These are phyloP conservation scores for Oreotrochilus melanogaster DNA, from an alignment of 2,113 vertebrate genomes.

Conservation along the genomic window DNA sequence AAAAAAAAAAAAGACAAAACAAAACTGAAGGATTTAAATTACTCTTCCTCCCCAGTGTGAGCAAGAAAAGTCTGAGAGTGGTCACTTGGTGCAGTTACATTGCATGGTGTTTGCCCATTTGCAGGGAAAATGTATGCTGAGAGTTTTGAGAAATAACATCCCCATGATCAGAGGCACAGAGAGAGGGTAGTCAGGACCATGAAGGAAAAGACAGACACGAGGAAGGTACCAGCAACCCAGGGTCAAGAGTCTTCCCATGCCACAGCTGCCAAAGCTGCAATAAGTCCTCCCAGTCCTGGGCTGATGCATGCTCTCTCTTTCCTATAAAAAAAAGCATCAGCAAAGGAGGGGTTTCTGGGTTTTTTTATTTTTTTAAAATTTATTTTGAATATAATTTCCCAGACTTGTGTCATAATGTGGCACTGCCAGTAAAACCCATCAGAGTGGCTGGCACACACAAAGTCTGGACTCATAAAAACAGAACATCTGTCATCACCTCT, in stretches of 20 bases:
- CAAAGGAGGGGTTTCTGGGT: rapidly evolving
- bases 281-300: neutral
- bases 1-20: too few relatives aligned
- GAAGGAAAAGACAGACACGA: neutral
- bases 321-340: neutral
- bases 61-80: neutral
- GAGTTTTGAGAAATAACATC: neutral
- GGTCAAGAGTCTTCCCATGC: neutral
- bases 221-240: neutral
- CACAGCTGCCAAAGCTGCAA: neutral
- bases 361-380: too few relatives aligned
- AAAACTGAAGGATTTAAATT: neutral
- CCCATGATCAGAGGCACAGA: neutral
- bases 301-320: neutral
- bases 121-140: neutral
- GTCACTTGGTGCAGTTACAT: rapidly evolving
- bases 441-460: neutral
- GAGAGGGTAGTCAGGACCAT: neutral
- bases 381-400: neutral
- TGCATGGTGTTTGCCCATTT: neutral
- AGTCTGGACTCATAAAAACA: neutral
- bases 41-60: rapidly evolving
- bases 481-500: neutral
- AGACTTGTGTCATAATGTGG: neutral
- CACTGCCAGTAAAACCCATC: neutral